Conservation (phyloP, 2,113 vertebrate genomes). For the Cynopterus brachyotis region DNA sequence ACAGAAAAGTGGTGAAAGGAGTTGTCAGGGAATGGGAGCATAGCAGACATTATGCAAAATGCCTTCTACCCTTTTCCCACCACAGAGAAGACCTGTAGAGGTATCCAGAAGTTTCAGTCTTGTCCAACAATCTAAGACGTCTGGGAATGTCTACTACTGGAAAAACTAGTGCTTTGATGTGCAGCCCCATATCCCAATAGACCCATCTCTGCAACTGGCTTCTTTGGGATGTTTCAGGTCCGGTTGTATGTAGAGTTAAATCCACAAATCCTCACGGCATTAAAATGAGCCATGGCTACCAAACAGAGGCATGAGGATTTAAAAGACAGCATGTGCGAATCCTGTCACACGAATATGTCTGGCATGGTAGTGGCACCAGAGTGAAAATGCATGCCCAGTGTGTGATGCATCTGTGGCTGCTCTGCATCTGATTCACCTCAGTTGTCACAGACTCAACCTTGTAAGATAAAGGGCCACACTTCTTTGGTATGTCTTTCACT, state of each 20-base stretch:
- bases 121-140: neutral
- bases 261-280: neutral
- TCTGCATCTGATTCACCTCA: neutral
- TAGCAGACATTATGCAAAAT: rapidly evolving
- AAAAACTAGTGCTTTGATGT: neutral
- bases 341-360: neutral
- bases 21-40: rapidly evolving
- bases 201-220: neutral
- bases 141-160: neutral
- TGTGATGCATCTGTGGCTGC: neutral
- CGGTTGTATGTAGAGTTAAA: neutral
- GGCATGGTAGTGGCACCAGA: rapidly evolving
- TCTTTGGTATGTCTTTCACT: neutral
- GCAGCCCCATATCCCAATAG: neutral
- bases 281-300: neutral
- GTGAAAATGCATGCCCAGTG: neutral
- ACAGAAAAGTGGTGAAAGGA: neutral
- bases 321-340: neutral
- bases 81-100: neutral
- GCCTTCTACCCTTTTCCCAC: neutral
- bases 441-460: neutral
- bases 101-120: neutral
- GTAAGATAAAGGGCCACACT: neutral
- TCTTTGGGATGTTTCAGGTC: neutral
- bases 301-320: neutral